Conservation (phyloP, 2,888 invertebrate species). For the Pseudanteris insignis region DNA sequence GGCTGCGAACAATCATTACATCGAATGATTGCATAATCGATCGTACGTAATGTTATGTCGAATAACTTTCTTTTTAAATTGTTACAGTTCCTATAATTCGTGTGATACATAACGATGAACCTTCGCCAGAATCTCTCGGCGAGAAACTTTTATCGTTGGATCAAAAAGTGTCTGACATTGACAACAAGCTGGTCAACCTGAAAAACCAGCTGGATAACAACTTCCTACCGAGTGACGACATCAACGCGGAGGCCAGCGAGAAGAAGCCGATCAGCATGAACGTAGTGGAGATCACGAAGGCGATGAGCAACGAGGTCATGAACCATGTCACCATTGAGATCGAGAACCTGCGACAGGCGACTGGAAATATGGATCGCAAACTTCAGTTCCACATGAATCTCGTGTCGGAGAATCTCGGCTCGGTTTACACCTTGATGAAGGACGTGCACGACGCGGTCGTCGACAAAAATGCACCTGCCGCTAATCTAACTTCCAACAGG, state of each 20-base stretch:
- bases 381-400: constrained; percentile 85
- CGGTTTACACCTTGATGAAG: constrained; percentile 80
- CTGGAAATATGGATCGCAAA: constrained; percentile 82
- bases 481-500: constrained; percentile 73
- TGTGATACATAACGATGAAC: constrained; percentile 54
- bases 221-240: constrained; percentile 77
- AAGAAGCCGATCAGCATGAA: constrained; percentile 87
- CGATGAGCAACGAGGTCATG: constrained; percentile 83
- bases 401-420: constrained; percentile 83
- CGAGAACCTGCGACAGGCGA: constrained; percentile 80
- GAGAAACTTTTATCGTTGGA: constrained; percentile 75
- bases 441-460: constrained; percentile 87
- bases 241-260: constrained; percentile 87
- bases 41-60: constrained; percentile 20
- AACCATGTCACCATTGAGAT: constrained; percentile 84
- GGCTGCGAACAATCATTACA: constrained; percentile 24
- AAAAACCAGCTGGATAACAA: constrained; percentile 87
- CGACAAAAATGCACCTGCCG: constrained; percentile 73
- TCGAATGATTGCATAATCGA: constrained; percentile 17
- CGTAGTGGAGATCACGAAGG: constrained; percentile 83
- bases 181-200: constrained; percentile 78
- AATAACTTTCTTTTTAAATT: constrained; percentile 40
- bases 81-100: constrained; percentile 55
- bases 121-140: constrained; percentile 55
- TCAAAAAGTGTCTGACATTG: constrained; percentile 85